Evolutionary conservation across 2,888 invertebrate species (phyloP).

Genomic region (Netelia virgata): DNA sequence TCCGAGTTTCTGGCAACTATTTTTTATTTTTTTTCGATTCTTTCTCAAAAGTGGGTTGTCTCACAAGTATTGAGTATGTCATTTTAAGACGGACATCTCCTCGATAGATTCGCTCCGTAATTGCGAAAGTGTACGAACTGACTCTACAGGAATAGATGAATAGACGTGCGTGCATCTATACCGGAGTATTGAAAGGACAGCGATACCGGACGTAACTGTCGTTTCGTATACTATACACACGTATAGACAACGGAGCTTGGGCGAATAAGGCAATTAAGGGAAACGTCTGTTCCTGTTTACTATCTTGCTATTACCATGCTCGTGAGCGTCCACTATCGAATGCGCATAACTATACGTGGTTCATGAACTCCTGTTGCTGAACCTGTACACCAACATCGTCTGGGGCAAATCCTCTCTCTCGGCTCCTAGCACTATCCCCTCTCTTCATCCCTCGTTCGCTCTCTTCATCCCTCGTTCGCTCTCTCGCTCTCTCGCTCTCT

Average conservation of each 20-base stretch:
- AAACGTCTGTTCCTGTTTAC: conserved; percentile 70
- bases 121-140: conserved; percentile 19
- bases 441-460: neutral
- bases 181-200: conserved; percentile 34
- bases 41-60: no score
- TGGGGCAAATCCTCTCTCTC: conserved; percentile 44
- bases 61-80: neutral
- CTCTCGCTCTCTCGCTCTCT: neutral
- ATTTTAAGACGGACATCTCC: conserved; percentile 5
- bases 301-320: conserved; percentile 70
- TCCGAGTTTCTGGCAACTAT: no score
- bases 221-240: neutral
- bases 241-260: conserved; percentile 21
- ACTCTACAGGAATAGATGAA: conserved; percentile 5
- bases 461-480: neutral
- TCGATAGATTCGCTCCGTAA: conserved; percentile 20
- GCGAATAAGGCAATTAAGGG: conserved; percentile 68
- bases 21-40: no score
- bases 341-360: conserved; percentile 60
- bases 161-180: conserved; percentile 3
- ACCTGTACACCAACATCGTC: conserved; percentile 36
- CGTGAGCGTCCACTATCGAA: conserved; percentile 66
- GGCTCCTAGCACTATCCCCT: neutral
- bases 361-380: conserved; percentile 42
- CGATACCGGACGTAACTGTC: conserved; percentile 37